Evolutionary conservation across 2,113 vertebrate genomes (phyloP).

Genomic region (Mandrillus leucophaeus): DNA sequence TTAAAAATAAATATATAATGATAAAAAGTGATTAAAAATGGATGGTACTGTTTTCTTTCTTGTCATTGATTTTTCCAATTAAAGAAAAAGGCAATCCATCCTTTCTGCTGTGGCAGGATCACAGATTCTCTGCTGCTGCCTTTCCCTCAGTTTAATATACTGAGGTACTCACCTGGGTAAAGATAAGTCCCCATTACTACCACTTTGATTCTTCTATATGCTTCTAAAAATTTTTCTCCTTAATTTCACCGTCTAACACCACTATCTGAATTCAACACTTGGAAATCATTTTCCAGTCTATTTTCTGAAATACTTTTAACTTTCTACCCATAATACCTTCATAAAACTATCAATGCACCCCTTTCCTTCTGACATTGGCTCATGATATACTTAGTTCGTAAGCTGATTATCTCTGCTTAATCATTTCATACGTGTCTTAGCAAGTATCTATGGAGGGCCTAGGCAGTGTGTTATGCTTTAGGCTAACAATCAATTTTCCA

Average conservation of each 20-base stretch:
- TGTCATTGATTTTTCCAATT: slow-evolving; percentile 19
- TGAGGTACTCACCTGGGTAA: not conserved
- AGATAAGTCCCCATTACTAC: not conserved
- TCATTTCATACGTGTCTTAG: not conserved
- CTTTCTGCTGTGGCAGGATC: not conserved
- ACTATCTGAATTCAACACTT: slow-evolving; percentile 42
- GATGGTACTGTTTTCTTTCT: not conserved
- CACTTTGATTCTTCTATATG: not conserved
- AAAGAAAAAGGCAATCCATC: not conserved
- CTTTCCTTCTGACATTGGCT: slow-evolving; percentile 5
- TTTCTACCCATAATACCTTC: not conserved
- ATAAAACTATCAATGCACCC: slow-evolving; percentile 1
- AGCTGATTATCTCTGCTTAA: not conserved
- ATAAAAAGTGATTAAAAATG: slow-evolving; percentile 29
- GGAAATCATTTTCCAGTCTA: slow-evolving; percentile 48
- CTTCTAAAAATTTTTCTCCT: not conserved
- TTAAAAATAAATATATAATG: too few species aligned
- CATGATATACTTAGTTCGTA: slow-evolving; percentile 5
- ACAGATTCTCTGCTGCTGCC: not conserved
- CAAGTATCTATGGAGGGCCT: not conserved
- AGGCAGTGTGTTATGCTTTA: not conserved
- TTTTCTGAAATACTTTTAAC: slow-evolving; percentile 45
- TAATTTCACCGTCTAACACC: slow-evolving; percentile 52
- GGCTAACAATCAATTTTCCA: not conserved
- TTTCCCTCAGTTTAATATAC: slow-evolving; percentile 20